A percentile compares a stretch with the other conserved stretches of the same genome.
Conservation (phyloP, 2,888 invertebrate species). For the Drosophila kokeensis region DNA sequence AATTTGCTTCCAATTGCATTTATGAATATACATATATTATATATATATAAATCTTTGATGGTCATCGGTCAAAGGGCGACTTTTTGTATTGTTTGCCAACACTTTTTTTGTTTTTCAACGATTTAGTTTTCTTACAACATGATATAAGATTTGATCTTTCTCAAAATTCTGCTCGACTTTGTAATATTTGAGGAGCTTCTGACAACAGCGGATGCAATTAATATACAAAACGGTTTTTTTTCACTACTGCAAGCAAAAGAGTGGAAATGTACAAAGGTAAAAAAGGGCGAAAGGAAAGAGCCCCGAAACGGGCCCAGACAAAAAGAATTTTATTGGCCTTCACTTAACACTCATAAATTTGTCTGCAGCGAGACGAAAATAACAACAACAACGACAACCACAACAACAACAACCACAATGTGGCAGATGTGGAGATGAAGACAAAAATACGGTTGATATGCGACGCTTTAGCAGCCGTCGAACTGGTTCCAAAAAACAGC, state of each 20-base stretch:
- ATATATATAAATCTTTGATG: neutral
- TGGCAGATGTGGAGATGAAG: constrained; percentile 29
- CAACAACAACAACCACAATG: constrained; percentile 16
- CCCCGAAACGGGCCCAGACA: constrained; percentile 61
- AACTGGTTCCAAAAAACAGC: constrained; percentile 64
- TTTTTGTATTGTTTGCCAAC: neutral
- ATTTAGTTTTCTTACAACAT: no score
- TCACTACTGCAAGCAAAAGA: neutral
- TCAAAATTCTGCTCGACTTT: no score
- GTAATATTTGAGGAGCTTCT: neutral
- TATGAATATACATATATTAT: no score
- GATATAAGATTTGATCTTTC: no score
- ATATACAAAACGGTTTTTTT: constrained; percentile 15
- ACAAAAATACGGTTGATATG: constrained; percentile 68
- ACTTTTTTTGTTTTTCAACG: no score
- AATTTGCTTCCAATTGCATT: neutral
- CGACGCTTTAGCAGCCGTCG: constrained; percentile 70
- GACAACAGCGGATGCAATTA: constrained; percentile 24
- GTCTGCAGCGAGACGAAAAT: constrained; percentile 61
- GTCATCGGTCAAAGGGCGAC: neutral
- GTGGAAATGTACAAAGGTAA: constrained; percentile 25
- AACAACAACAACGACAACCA: constrained; percentile 10
- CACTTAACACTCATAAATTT: constrained; percentile 81
- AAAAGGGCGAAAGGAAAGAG: neutral
- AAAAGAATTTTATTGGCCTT: constrained; percentile 80